Evolutionary conservation across 2,888 invertebrate species (phyloP), one percentile per base, ranked within the genome.

Genomic region (Scrobipalpa atriplicella): DNA sequence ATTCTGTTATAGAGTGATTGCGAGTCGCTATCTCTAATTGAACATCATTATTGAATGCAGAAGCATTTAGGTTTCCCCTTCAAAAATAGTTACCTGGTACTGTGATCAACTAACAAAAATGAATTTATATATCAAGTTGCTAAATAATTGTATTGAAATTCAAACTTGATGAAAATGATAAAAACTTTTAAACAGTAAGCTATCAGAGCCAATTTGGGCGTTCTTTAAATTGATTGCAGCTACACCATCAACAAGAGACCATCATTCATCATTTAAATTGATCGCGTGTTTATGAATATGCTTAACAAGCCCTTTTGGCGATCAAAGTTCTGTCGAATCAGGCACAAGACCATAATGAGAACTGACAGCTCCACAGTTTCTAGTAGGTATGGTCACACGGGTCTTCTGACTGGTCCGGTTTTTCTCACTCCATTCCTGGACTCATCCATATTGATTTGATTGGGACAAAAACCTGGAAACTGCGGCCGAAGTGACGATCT

Each of bases 401-500:
- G 36, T 29, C 29, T 18, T 8, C 29, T 8, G n/a, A 38, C 38
- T 6, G 21, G 38, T 16, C 16, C 16, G n/a, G 38, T 60, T 60
- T 60, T 60, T 60, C 38, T 16, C 16, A 60, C 16, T 38, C 60
- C 60, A 16, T 60, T 16, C n/a, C 36, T 18, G 38, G 38, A 38
- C 60, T 38, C 36, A 60, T 60, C 36, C 38, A 60, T 60, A 38
- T n/a, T 60, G 60, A 60, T 36, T 60, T 38, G 60, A 60, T 60
- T 60, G 60, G 8, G 18, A 18, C 36, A 60, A 60, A 60, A 60
- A 60, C 36, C 38, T 58, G 36, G 38, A 36, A 38, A 16, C 38
- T 5, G 36, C 60, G 38, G 11, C 9, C 5, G 38, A 60, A 38
- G 60, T 38, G 60, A 38, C 38, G 38, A 38, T 9, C 36, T 16